These are phyloP conservation scores for Paracentrotus lividus DNA, from an alignment of 53 echinoderm and acorn worm species.

Conservation along the genomic window DNA sequence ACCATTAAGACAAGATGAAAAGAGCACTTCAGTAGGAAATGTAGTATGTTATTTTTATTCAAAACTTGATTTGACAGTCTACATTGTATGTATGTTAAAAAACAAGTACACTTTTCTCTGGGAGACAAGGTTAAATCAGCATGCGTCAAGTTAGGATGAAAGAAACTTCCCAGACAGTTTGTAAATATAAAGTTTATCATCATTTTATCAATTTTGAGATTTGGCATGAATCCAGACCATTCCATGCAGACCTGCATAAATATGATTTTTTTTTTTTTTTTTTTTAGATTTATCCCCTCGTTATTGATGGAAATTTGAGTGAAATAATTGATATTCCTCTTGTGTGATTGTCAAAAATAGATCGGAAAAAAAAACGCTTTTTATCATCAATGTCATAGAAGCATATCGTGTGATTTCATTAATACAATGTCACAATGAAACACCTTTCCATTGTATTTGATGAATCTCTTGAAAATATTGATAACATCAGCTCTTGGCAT, in stretches of 20 bases:
- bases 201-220: background rate
- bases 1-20: background rate
- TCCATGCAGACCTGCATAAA: background rate
- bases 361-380: background rate
- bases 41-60: background rate
- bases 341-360: background rate
- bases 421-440: background rate
- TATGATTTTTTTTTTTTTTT: background rate
- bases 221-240: conserved; percentile 21
- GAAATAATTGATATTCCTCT: background rate
- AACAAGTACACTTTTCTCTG: background rate
- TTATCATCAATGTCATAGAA: background rate
- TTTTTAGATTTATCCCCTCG: background rate
- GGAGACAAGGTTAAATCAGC: conserved; percentile 19
- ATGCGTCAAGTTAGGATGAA: background rate
- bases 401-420: background rate
- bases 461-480: background rate
- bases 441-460: background rate
- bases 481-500: background rate
- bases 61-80: conserved; percentile 1
- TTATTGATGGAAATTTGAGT: background rate
- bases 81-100: background rate
- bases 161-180: conserved; percentile 44
- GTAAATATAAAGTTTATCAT: background rate
- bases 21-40: background rate